phyloP scores from a whole-genome alignment of 1,140 invertebrate genomes.

The Drosophila littoralis region DNA sequence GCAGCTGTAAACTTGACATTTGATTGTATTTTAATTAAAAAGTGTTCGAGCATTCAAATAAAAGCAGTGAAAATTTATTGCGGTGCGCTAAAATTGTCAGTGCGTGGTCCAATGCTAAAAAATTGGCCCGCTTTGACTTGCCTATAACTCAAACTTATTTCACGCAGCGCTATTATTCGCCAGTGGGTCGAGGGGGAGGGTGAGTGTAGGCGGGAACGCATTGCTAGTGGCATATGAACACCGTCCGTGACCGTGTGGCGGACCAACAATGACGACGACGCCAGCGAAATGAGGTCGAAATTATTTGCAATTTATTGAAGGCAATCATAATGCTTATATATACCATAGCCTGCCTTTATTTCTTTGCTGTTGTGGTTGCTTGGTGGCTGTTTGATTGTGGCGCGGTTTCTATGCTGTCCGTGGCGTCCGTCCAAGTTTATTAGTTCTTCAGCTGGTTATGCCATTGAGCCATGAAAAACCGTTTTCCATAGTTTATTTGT shows the following conservation, averaged over 20 bases:
- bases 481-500: conserved; percentile 60
- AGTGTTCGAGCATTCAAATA: conserved; percentile 60
- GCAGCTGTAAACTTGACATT: conserved; percentile 79
- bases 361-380: conserved; percentile 34
- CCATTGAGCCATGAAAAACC: conserved; percentile 73
- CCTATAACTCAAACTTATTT: conserved; percentile 72
- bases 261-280: conserved; percentile 46
- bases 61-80: conserved; percentile 66
- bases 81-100: conserved; percentile 58
- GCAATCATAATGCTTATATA: conserved; percentile 81
- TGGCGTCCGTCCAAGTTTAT: conserved; percentile 60
- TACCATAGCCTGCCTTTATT: conserved; percentile 67
- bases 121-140: conserved; percentile 51
- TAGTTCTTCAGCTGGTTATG: conserved; percentile 68
- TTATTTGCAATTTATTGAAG: conserved; percentile 83
- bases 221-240: conserved; percentile 53
- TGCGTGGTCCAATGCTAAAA: conserved; percentile 62
- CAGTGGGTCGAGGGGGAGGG: conserved; percentile 31
- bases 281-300: conserved; percentile 80
- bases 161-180: conserved; percentile 62
- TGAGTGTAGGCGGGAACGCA: conserved; percentile 22
- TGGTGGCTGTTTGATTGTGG: conserved; percentile 10
- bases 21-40: conserved; percentile 84
- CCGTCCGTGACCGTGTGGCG: conserved; percentile 75
- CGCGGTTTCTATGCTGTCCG: conserved; percentile 30